Percentiles rank a stretch among this genome's conserved stretches.
Evolutionary conservation across 2,113 vertebrate species (phyloP).

Genomic region (Trematocara variabile): DNA sequence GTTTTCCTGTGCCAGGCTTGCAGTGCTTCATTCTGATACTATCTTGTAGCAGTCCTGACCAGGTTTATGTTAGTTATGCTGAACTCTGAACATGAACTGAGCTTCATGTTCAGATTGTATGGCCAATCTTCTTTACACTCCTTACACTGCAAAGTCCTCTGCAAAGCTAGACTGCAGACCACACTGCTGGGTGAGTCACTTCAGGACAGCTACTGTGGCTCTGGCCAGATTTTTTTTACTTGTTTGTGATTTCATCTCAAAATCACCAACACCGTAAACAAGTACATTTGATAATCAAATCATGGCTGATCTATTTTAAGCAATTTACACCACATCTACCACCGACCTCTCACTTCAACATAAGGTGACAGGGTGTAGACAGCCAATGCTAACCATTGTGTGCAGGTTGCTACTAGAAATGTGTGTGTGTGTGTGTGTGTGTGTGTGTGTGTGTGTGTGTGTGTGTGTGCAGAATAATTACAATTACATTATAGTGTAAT

Average conservation of each 20-base stretch:
- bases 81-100: background rate
- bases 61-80: background rate
- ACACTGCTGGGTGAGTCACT: background rate
- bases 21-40: background rate
- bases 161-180: background rate
- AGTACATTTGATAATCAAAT: background rate
- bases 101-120: no score
- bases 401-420: background rate
- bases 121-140: background rate
- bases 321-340: background rate
- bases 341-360: background rate
- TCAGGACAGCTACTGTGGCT: background rate
- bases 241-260: background rate
- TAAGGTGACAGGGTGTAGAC: background rate
- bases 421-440: background rate
- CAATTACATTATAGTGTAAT: no score
- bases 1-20: background rate
- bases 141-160: background rate
- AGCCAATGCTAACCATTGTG: background rate
- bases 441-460: background rate
- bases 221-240: background rate
- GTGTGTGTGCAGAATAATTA: no score
- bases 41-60: background rate
- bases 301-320: background rate
- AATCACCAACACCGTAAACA: fast-evolving